Base-by-base conservation (phyloP, 2,113 vertebrate species). In the Erpornis zantholeuca region DNA sequence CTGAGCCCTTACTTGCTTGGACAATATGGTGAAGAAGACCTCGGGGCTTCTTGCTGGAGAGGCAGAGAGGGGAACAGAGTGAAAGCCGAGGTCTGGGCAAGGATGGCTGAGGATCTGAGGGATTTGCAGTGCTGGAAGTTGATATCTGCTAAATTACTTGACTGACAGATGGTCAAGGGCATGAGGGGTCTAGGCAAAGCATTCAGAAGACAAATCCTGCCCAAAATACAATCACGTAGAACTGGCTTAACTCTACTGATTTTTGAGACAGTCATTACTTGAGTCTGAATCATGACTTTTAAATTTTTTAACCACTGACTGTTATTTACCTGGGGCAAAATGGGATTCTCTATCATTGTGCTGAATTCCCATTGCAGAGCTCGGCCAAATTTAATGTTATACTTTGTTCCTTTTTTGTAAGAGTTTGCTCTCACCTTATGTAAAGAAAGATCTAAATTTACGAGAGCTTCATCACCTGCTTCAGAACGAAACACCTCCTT, bases 391-490 rank as follows among this genome's bases (percentile, higher is more conserved):
- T 54, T 70, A 76, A 57, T 5, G 0, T 71, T 78, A 33, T 45
- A 23, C 20, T 91, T 87, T 59, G 20, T 27, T 84, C 27, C 5
- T 33, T 73, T 92, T 80, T 65, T 57, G 66, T 95, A 76, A 25
- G 54, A 82, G 47, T 71, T 94, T 86, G 52, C 27, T 94, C 22
- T 88, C 69, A 81, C 64, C 63, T 88, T 79, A 54, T 59, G 35
- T 70, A 66, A 52, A 77, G 63, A 77, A 80, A 63, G 18, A 70
- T 73, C 94, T 95, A 93, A 88, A 92, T 93, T 96, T 93, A 64
- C 68, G 36, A 28, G 44, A 59, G 35, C 21, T 83, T 96, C 83
- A 68, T 90, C 76, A 83, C 68, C 59, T 77, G 47, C 84, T 95
- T 84, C 22, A 59, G 71, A 73, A 82, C 57, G 40, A 94, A 90